Percentiles rank a stretch among this genome's conserved stretches.
Evolutionary conservation across 2,888 invertebrate genomes (phyloP).

Genomic region (Drosophila picticornis): DNA sequence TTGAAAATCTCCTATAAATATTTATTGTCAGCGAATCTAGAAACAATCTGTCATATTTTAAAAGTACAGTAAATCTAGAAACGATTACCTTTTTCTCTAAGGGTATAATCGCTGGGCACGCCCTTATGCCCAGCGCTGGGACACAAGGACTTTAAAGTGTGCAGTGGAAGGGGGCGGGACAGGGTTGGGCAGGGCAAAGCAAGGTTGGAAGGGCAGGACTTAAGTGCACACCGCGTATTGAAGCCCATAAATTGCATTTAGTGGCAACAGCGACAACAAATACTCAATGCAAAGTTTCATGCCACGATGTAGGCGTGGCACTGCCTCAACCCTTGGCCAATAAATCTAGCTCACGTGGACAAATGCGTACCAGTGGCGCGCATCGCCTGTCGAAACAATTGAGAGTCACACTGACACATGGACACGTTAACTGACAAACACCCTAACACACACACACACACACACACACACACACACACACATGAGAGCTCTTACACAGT

Average conservation of each 20-base stretch:
- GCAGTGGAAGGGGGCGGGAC: neutral
- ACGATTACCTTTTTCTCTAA: neutral
- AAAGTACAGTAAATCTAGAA: neutral
- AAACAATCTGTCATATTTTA: neutral
- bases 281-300: conserved; percentile 37
- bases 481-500: neutral
- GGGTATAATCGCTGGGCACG: neutral
- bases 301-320: conserved; percentile 49
- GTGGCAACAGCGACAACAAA: conserved; percentile 15
- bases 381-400: conserved; percentile 61
- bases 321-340: conserved; percentile 34
- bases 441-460: conserved; percentile 12
- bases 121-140: neutral
- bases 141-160: neutral
- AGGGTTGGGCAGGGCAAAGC: neutral
- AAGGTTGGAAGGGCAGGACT: neutral
- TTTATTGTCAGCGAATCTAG: neutral
- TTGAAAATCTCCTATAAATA: too few species aligned
- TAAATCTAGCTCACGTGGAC: conserved; percentile 65
- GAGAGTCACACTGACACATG: conserved; percentile 75
- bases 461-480: conserved; percentile 4
- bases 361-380: conserved; percentile 59
- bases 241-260: conserved; percentile 57
- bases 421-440: conserved; percentile 69
- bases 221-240: conserved; percentile 26